Evolutionary conservation across 2,888 invertebrate species (phyloP), one percentile per base, ranked within the genome.

Genomic region (Bembecia ichneumoniformis): DNA sequence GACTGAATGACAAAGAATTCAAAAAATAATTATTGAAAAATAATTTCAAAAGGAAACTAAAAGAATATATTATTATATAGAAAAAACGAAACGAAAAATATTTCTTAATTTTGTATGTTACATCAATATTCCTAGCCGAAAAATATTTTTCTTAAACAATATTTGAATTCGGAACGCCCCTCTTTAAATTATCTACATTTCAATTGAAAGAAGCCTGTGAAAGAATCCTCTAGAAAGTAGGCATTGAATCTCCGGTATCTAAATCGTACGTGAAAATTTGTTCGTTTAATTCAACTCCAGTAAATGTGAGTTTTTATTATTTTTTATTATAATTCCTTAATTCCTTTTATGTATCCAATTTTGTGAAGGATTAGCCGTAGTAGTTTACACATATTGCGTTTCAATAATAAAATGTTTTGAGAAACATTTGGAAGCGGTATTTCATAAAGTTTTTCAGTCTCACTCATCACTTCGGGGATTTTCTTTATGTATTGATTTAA

Each of bases 201-300:
- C 63, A 59, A 59, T 67, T 84, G 87, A 87, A 84, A 87, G 87
- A 88, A 87, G 82, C 87, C 76, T 76, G 73, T 87, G 87, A 81
- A 86, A 87, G 87, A 88, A 82, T 84, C 87, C 82, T 82, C 83
- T 82, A 76, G 81, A 84, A 82, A 84, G 78, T 81, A 84, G 82
- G 79, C 86, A 86, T 74, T 74, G 80, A 78, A 79, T 80, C 82
- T 82, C 84, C 82, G 81, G 84, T 77, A 84, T 82, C 86, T 82
- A 87, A 87, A 87, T 87, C 86, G 82, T 82, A 78, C 79, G 87
- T 84, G 87, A 79, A 72, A 84, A 81, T 74, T 82, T 83, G 71
- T 82, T 82, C 77, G 64, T 77, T 73, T 74, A 28, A 66, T 74
- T 72, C 77, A 79, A n/a, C n/a, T n/a, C n/a, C n/a, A 80, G 77